phyloP scores from a whole-genome alignment of 2,797 vertebrate species.

The Phrynocephalus guinanensis region DNA sequence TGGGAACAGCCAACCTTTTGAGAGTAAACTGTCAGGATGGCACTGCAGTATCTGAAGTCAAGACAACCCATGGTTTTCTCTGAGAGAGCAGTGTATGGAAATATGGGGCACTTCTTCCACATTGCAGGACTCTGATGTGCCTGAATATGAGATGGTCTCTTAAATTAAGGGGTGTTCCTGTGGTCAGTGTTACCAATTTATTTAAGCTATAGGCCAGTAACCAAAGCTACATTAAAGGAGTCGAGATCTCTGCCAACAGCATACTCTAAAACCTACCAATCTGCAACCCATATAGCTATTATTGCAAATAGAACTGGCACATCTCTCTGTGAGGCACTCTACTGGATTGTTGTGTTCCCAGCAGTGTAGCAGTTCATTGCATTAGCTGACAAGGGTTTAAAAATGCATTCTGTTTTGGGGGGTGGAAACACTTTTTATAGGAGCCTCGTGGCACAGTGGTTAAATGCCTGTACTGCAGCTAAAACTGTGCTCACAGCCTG shows the following conservation, averaged over 20 bases:
- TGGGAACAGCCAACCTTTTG: background rate
- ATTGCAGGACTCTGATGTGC: background rate
- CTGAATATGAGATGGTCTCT: background rate
- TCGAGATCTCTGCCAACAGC: background rate
- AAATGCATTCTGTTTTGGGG: background rate
- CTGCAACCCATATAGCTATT: background rate
- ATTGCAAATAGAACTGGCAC: too few relatives aligned
- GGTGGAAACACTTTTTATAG: background rate
- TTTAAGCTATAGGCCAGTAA: background rate
- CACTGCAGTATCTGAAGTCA: background rate
- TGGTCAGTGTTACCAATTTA: background rate
- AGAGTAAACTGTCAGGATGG: background rate
- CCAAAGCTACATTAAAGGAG: background rate
- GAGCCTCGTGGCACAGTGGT: too few relatives aligned
- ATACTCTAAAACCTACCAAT: background rate
- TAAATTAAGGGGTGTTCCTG: background rate
- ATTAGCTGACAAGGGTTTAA: too few relatives aligned
- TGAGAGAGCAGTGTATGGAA: background rate
- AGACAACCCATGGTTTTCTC: background rate
- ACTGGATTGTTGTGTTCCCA: background rate
- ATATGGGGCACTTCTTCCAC: background rate
- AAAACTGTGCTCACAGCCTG: too few relatives aligned
- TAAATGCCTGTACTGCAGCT: too few relatives aligned
- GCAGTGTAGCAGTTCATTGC: background rate
- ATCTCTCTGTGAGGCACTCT: background rate